Evolutionary conservation across 2,797 vertebrate species (phyloP).

Genomic region (Oreochromis mossambicus): DNA sequence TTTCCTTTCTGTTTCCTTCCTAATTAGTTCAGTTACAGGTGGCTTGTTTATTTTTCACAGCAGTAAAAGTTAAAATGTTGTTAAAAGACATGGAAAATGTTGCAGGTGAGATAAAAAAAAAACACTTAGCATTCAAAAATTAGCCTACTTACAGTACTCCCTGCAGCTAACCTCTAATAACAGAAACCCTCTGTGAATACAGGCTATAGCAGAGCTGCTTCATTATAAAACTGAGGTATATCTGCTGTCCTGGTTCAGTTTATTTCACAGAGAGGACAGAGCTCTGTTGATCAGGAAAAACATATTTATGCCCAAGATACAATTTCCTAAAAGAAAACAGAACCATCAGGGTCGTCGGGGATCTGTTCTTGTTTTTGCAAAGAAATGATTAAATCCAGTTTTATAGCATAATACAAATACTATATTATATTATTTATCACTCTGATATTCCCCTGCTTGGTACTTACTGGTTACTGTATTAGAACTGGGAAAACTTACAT

Average conservation of each 20-base stretch:
- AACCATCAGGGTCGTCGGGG: fast-evolving
- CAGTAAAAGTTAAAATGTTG: neutral
- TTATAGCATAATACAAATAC: neutral
- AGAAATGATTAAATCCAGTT: neutral
- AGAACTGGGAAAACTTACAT: neutral
- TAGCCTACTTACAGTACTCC: neutral
- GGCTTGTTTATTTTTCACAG: constrained; percentile 11
- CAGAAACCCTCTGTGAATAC: neutral
- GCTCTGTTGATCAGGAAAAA: neutral
- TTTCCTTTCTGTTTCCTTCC: neutral
- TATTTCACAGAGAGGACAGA: neutral
- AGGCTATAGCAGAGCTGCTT: neutral
- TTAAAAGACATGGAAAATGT: neutral
- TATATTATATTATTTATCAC: neutral
- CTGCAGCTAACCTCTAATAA: constrained; percentile 1
- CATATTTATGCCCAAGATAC: neutral
- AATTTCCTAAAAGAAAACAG: neutral
- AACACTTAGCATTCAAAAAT: neutral
- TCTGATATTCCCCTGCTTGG: neutral
- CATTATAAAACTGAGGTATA: neutral
- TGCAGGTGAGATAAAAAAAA: constrained; percentile 1
- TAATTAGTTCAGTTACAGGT: constrained; percentile 32
- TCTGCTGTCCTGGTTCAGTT: neutral
- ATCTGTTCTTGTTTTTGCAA: neutral
- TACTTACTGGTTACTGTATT: neutral